A percentile compares a stretch with the other conserved stretches of the same genome.
These are phyloP conservation scores for Ernsta delagoae DNA, from an alignment of 2,888 invertebrate genomes.

Conservation along the genomic window DNA sequence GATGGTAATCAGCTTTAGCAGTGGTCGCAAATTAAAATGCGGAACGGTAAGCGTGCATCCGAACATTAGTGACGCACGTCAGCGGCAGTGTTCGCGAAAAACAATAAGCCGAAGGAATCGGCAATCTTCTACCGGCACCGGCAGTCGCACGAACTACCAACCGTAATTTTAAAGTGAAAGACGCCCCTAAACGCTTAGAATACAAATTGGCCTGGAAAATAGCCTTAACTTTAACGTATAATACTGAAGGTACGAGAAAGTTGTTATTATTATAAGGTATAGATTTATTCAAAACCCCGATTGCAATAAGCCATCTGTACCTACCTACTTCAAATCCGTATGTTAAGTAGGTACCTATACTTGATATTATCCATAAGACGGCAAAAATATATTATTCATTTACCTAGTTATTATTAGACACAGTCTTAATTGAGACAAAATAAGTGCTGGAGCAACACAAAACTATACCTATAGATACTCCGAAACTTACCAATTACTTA, in stretches of 20 bases:
- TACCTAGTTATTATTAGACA: too few species aligned
- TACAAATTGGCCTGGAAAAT: constrained; percentile 39
- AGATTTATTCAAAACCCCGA: too few species aligned
- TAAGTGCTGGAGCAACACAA: not conserved
- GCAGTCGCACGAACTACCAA: constrained; percentile 35
- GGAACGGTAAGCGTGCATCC: constrained; percentile 30
- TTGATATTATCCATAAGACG: too few species aligned
- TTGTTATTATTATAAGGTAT: too few species aligned
- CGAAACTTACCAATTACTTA: not conserved
- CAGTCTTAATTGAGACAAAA: not conserved
- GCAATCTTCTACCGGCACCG: constrained; percentile 31
- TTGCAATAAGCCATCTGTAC: too few species aligned
- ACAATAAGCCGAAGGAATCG: constrained; percentile 38
- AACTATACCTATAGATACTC: not conserved
- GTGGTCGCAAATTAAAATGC: constrained; percentile 29
- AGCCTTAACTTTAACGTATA: constrained; percentile 1
- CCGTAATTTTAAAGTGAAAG: constrained; percentile 35
- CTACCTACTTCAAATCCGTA: too few species aligned
- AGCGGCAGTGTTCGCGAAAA: constrained; percentile 34
- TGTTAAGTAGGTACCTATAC: too few species aligned
- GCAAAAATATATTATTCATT: too few species aligned
- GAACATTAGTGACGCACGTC: constrained; percentile 36
- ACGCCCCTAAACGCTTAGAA: constrained; percentile 35
- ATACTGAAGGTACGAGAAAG: too few species aligned
- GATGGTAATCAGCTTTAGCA: constrained; percentile 11